Percentiles rank a stretch among this genome's conserved stretches.
Conservation (phyloP, 2,888 invertebrate genomes). For the Megastigmus dorsalis region DNA sequence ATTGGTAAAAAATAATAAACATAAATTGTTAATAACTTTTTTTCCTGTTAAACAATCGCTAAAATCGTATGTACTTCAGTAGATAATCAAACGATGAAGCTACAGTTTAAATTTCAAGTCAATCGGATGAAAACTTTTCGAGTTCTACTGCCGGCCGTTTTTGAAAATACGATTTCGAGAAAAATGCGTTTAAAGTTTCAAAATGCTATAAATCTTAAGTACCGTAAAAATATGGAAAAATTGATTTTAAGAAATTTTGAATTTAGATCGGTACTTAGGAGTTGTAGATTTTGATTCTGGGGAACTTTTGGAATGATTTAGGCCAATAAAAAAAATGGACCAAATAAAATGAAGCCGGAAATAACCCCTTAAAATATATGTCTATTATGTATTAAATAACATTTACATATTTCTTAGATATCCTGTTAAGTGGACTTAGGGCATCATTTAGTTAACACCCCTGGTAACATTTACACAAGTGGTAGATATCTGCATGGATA, state of each 20-base stretch:
- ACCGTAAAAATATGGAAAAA: background rate
- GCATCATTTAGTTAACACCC: no score
- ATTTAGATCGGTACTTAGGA: constrained; percentile 11
- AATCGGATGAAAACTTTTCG: no score
- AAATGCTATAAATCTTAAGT: background rate
- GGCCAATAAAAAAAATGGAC: constrained; percentile 34
- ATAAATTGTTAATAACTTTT: constrained; percentile 7
- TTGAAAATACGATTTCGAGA: background rate
- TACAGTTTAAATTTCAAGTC: no score
- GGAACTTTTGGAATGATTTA: constrained; percentile 19
- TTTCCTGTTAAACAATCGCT: constrained; percentile 14
- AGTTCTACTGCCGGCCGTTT: background rate
- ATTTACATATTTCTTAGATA: no score
- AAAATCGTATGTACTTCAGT: constrained; percentile 26
- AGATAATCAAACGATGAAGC: background rate
- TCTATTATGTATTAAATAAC: no score
- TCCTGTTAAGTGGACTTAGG: no score
- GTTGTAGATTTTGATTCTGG: constrained; percentile 32
- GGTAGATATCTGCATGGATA: no score
- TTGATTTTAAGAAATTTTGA: constrained; percentile 12
- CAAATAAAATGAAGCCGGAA: no score
- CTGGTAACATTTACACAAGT: no score
- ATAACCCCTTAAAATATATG: no score
- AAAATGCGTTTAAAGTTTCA: no score
- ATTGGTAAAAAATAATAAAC: constrained; percentile 3